Base-by-base conservation (phyloP, 1,140 invertebrate species). In the Diorhabda sublineata region DNA sequence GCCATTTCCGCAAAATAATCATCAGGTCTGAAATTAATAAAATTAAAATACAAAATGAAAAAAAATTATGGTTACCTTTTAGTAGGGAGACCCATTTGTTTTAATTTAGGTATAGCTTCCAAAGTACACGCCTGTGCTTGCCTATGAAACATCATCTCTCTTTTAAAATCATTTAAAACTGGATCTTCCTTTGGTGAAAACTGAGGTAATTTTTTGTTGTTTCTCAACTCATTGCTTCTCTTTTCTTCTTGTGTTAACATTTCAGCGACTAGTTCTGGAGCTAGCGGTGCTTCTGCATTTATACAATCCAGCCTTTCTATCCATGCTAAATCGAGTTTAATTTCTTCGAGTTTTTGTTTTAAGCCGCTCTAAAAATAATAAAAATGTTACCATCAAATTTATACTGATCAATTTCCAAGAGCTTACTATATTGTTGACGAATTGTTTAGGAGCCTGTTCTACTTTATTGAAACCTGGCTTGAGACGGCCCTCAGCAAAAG, bases 1-100 rank as follows among this genome's bases (percentile, higher is more conserved):
- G 95, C 95, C 98, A 99, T 99, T 86, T 99, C 93, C 1, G 97
- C 98, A 84, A 98, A 99, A 83, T 98, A 99, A 83, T 99, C 97
- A 45, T 95, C 91, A 0, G 98, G 98, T 67, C 94, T 73, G 42
- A 56, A 72, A 71, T 9, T 9, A 44, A 42, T 43, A 59, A 63
- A 63, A 63, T n/a, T 42, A 47, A 5, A n/a, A 52, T 52, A 52
- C 47, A 52, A 52, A 52, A 52, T 62, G 61, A 42, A 4, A 3
- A 60, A 7, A 60, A 41, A n/a, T 60, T 42, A 3, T 41, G 7
- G 42, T 70, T 79, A 85, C 81, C 88, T 86, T 77, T 88, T 91
- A 1, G 94, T 97, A 0, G 87, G 84, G 56, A 98, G 84, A 42
- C 87, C 88, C 3, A 95, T 77, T 70, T 89, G 87, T 61, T 94